A percentile compares a stretch with the other conserved stretches of the same genome.
These are phyloP conservation scores for Gallinago paraguaiae DNA, from an alignment of 2,113 vertebrate genomes.

Conservation along the genomic window DNA sequence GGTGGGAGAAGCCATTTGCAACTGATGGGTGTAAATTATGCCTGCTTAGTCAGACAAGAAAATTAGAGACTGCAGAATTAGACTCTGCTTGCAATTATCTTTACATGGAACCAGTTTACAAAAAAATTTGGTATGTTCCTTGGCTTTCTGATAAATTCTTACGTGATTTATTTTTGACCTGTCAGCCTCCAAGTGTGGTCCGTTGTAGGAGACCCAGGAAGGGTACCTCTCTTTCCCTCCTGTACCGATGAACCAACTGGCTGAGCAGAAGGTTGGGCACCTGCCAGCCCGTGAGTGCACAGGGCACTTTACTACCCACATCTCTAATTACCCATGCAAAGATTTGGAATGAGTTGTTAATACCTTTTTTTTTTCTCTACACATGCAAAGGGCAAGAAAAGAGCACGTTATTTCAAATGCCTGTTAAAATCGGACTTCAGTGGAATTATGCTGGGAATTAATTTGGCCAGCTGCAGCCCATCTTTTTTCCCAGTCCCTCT, in stretches of 20 bases:
- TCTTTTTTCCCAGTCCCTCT: not conserved
- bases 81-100: slow-evolving; percentile 18
- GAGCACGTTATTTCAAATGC: slow-evolving; percentile 1
- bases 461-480: slow-evolving; percentile 48
- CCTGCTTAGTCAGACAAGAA: slow-evolving; percentile 61
- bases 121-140: not conserved
- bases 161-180: not conserved
- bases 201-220: not conserved
- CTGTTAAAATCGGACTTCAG: not conserved
- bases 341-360: slow-evolving; percentile 1
- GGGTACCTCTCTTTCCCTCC: not conserved
- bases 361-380: not conserved
- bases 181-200: not conserved
- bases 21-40: slow-evolving; percentile 63
- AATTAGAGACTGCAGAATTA: slow-evolving; percentile 53
- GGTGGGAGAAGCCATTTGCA: slow-evolving; percentile 59
- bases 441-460: not conserved
- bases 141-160: not conserved
- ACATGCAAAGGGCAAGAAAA: slow-evolving; percentile 25
- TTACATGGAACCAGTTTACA: not conserved
- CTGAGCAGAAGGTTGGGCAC: slow-evolving; percentile 34
- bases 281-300: not conserved
- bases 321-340: slow-evolving; percentile 22
- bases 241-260: not conserved
- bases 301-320: not conserved